Evolutionary conservation across 2,888 invertebrate species (phyloP).

Genomic region (Siphonodentalium dalli): DNA sequence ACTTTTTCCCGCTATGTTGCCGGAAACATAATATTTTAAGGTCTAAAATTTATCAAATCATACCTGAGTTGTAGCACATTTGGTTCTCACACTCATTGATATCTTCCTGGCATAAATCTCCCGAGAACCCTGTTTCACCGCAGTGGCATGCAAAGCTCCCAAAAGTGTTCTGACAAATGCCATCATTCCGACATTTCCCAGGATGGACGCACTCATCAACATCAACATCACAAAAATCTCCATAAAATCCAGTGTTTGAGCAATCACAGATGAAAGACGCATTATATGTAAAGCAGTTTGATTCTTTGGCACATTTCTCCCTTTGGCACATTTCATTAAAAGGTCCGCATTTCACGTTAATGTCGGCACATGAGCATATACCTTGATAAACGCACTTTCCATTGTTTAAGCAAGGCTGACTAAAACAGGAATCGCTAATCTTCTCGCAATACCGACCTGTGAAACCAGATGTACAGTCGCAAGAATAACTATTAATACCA

Average conservation of each 20-base stretch:
- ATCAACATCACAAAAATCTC: conserved; percentile 39
- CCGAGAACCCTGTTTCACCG: conserved; percentile 44
- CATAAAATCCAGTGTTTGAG: conserved; percentile 45
- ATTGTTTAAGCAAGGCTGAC: conserved; percentile 46
- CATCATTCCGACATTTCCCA: conserved; percentile 48
- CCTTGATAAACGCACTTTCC: conserved; percentile 49
- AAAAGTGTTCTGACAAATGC: conserved; percentile 39
- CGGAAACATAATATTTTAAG: too few relatives aligned
- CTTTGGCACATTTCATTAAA: conserved; percentile 52
- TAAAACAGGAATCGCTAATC: conserved; percentile 44
- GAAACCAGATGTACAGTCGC: conserved; percentile 42
- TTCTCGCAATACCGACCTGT: conserved; percentile 36
- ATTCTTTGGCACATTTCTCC: conserved; percentile 32
- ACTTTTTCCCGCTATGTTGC: too few relatives aligned
- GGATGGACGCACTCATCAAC: conserved; percentile 52
- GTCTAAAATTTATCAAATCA: too few relatives aligned
- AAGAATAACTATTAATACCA: conserved; percentile 31
- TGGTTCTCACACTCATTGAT: conserved; percentile 54
- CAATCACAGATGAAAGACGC: conserved; percentile 45
- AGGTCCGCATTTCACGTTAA: conserved; percentile 51
- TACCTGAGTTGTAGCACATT: too few relatives aligned
- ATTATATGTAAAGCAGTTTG: conserved; percentile 31
- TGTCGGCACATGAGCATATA: conserved; percentile 46
- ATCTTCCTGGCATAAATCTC: conserved; percentile 38
- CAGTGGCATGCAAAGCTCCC: conserved; percentile 47